A percentile compares a stretch with the other conserved stretches of the same genome.
Conservation (phyloP, 2,113 vertebrate species). For the Cyprinus carpio region DNA sequence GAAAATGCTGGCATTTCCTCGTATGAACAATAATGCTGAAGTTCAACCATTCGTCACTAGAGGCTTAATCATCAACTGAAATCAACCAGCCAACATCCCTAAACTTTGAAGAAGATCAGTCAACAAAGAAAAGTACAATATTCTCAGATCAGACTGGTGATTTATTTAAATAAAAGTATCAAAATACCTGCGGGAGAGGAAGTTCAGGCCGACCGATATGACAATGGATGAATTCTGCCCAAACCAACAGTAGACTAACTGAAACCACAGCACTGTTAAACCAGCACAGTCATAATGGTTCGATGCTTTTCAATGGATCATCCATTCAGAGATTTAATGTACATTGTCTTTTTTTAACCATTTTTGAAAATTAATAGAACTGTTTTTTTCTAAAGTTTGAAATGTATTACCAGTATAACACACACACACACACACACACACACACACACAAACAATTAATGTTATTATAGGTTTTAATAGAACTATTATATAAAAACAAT, state of each 20-base stretch:
- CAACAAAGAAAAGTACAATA: background rate
- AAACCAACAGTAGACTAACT: background rate
- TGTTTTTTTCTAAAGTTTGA: no score
- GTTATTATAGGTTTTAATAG: no score
- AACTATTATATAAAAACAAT: no score
- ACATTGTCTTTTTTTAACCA: background rate
- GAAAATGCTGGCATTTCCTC: background rate
- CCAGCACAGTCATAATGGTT: background rate
- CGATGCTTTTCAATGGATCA: background rate
- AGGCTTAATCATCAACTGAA: background rate
- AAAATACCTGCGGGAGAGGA: background rate
- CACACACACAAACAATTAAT: no score
- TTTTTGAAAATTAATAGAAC: background rate
- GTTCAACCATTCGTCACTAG: background rate
- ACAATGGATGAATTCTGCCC: background rate
- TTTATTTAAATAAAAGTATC: background rate
- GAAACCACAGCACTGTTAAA: conserved; percentile 10
- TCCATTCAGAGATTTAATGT: background rate
- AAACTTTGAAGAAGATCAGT: background rate
- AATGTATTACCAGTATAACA: no score
- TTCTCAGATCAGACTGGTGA: background rate
- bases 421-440: no score
- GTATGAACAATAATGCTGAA: background rate
- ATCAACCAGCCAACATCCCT: background rate
- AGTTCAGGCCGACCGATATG: background rate